A percentile compares a stretch with the other conserved stretches of the same genome.
These are phyloP conservation scores for Amniataba percoides DNA, from an alignment of 2,797 vertebrate species.

Conservation along the genomic window DNA sequence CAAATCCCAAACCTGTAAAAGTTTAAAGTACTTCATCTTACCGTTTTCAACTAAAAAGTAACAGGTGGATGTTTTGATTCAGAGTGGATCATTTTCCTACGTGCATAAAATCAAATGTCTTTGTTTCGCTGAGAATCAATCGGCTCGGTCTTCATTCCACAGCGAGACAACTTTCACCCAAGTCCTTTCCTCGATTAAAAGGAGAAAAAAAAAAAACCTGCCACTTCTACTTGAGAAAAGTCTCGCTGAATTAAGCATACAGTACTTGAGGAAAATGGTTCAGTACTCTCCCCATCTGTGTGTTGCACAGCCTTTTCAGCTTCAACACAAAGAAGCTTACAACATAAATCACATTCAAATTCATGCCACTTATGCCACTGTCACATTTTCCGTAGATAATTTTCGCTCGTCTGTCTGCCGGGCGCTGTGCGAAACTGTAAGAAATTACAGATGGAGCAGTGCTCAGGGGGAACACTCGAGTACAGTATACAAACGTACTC, in stretches of 20 bases:
- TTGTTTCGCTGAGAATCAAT: conserved; percentile 3
- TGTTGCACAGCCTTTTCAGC: conserved; percentile 47
- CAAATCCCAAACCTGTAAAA: background rate
- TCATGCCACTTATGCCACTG: conserved; percentile 62
- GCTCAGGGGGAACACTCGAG: conserved; percentile 32
- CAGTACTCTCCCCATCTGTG: conserved; percentile 48
- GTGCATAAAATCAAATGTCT: background rate
- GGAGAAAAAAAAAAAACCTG: background rate
- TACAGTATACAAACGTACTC: conserved; percentile 31
- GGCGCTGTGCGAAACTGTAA: conserved; percentile 37
- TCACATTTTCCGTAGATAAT: conserved; percentile 72
- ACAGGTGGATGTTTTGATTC: conserved; percentile 17
- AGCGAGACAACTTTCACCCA: conserved; percentile 8
- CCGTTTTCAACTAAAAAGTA: conserved; percentile 6
- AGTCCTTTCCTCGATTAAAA: conserved; percentile 4
- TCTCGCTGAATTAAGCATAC: conserved; percentile 59
- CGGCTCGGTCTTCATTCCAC: background rate
- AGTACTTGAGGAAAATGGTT: conserved; percentile 52
- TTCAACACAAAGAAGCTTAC: conserved; percentile 53
- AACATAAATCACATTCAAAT: conserved; percentile 62
- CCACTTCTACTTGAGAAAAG: conserved; percentile 52
- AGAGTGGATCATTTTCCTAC: background rate
- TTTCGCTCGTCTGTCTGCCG: conserved; percentile 48
- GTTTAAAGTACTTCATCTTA: background rate
- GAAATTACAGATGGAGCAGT: conserved; percentile 35